These are phyloP conservation scores for Babyrousa celebensis DNA, from an alignment of 2,797 vertebrate species.

Conservation along the genomic window DNA sequence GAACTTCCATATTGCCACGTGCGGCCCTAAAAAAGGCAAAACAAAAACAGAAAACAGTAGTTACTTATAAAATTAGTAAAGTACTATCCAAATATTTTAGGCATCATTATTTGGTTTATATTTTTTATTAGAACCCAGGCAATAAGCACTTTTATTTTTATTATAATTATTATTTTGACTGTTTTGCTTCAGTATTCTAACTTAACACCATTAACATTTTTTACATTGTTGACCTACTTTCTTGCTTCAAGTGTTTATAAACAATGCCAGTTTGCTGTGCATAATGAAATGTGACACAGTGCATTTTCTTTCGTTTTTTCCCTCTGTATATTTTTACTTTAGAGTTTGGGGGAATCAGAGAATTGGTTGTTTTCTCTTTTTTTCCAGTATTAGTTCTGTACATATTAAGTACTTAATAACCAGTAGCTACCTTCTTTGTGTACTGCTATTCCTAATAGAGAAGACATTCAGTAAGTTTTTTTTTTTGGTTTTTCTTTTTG, in stretches of 20 bases:
- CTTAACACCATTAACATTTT: not conserved
- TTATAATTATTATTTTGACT: not conserved
- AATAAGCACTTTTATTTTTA: constrained; percentile 4
- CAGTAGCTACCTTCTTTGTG: not conserved
- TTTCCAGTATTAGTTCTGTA: not conserved
- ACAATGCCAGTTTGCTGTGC: not conserved
- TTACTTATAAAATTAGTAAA: constrained; percentile 33
- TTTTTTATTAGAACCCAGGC: not conserved
- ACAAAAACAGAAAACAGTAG: not conserved
- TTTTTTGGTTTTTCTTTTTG: no score
- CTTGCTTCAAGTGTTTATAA: constrained; percentile 3
- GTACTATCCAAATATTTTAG: not conserved
- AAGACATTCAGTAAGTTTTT: not conserved
- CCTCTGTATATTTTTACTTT: not conserved
- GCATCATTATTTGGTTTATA: constrained; percentile 3
- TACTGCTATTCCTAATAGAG: not conserved
- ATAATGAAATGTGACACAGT: constrained; percentile 3
- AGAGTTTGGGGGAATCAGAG: not conserved
- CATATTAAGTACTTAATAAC: constrained; percentile 12
- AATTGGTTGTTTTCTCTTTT: constrained; percentile 6
- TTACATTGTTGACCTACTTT: not conserved
- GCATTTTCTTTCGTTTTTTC: not conserved
- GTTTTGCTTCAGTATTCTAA: constrained; percentile 23
- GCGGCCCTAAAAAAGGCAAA: no score
- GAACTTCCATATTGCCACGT: no score